Base-by-base conservation (phyloP, 2,888 invertebrate species). In the Hirtodrosophila duncani region DNA sequence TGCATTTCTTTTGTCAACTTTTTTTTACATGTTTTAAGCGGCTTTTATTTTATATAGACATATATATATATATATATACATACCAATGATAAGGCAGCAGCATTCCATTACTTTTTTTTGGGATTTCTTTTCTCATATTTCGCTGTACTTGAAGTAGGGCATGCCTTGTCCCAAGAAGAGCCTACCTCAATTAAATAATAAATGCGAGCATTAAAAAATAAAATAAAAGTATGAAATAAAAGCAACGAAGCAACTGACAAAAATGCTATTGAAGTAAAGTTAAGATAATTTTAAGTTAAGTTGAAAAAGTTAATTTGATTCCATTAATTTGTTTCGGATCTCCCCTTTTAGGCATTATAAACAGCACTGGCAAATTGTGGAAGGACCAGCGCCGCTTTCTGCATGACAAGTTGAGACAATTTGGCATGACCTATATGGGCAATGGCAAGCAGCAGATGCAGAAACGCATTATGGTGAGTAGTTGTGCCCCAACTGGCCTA, bases 281-380 rank as follows among this genome's bases (percentile, higher is more conserved):
- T n/a, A n/a, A n/a, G n/a, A n/a, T n/a, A n/a, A n/a, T n/a, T n/a
- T n/a, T n/a, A n/a, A n/a, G n/a, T n/a, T n/a, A n/a, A n/a, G n/a
- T n/a, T n/a, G n/a, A 10, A 30, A 34, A 18, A 8, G 16, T 9
- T 13, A 7, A 21, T 11, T 21, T 10, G 7, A 7, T 14, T 18
- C 34, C 17, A 24, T 14, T 24, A n/a, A n/a, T n/a, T n/a, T n/a
- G n/a, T n/a, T n/a, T n/a, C n/a, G n/a, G n/a, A n/a, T n/a, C n/a
- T n/a, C n/a, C n/a, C n/a, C n/a, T n/a, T n/a, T n/a, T n/a, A 96
- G 97, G 97, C 71, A 92, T 97, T 72, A 91, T 96, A 83, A 96
- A 97, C 87, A 93, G 94, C 74, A 94, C 94, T 67, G 96, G 96
- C 57, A 91, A 92, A 66, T 88, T 96, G 75, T 97, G 97, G 97